These are phyloP conservation scores for Drosophila eohydei DNA, from an alignment of 2,888 invertebrate genomes.

Conservation along the genomic window DNA sequence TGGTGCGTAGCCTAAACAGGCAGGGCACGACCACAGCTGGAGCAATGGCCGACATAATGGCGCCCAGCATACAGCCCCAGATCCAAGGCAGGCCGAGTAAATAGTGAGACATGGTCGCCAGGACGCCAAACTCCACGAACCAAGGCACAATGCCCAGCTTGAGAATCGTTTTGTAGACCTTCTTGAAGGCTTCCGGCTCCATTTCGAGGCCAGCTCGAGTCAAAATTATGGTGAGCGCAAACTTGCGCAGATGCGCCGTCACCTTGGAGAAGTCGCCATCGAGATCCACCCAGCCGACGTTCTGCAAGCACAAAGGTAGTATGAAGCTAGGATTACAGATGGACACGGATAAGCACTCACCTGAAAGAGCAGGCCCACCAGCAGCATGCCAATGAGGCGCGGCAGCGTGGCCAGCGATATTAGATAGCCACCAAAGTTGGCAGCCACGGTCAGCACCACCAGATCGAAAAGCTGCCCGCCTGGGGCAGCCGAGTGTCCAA, in stretches of 20 bases:
- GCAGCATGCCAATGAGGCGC: constrained; percentile 93
- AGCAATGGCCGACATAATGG: constrained; percentile 95
- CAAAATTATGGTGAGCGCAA: constrained; percentile 96
- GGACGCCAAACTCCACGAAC: constrained; percentile 90
- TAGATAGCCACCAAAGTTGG: constrained; percentile 93
- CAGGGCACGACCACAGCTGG: constrained; percentile 98
- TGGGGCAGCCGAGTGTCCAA: constrained; percentile 93
- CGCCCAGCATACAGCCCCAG: constrained; percentile 91
- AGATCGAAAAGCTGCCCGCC: constrained; percentile 93
- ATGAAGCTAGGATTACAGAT: background rate
- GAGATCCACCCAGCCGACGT: constrained; percentile 90
- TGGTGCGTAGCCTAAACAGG: constrained; percentile 92
- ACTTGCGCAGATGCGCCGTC: constrained; percentile 91
- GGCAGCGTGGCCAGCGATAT: constrained; percentile 92
- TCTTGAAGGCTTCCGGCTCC: constrained; percentile 93
- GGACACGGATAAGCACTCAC: constrained; percentile 52
- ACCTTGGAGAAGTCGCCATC: constrained; percentile 89
- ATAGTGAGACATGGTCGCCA: constrained; percentile 89
- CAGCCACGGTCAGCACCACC: constrained; percentile 90
- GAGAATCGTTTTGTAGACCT: constrained; percentile 92
- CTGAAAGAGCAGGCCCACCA: constrained; percentile 91
- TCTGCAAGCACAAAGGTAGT: constrained; percentile 84
- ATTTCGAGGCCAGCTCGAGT: constrained; percentile 97
- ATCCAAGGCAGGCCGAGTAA: constrained; percentile 93
- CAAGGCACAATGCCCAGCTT: constrained; percentile 95